Base-by-base conservation (phyloP, 2,888 invertebrate genomes). In the Cancer borealis region DNA sequence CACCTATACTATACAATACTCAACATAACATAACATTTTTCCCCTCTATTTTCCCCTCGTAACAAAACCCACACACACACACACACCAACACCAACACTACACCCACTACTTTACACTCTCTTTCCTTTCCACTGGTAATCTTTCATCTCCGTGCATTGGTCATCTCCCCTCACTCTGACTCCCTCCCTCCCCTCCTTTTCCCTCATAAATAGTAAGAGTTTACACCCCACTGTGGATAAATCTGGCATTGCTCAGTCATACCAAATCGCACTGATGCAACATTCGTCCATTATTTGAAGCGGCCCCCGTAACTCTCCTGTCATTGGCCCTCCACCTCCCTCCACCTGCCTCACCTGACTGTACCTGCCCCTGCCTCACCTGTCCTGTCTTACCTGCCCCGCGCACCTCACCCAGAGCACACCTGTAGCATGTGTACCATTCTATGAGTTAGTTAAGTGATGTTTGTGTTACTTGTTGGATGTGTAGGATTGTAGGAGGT, bases 201-300 rank as follows among this genome's bases (percentile, higher is more conserved):
- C 17, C 46, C 4, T 46, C 91, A 73, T 91, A 66, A 88, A 91
- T 39, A 46, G 91, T 39, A 45, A 21, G 39, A 66, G 66, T 91
- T 91, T 91, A 91, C 91, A 66, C 66, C 91, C 21, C 66, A 66
- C 66, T 91, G 66, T 66, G 91, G 91, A 91, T 91, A 91, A 91
- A 91, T 91, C 91, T 66, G 73, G 21, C 91, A 66, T 91, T 66
- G 91, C 66, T 66, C 91, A 45, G 91, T 46, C 45, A 73, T 39
- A 45, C 39, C 66, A 91, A 91, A 91, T 91, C 91, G 39, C 91
- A 91, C 73, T 91, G 73, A 91, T 73, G 91, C 66, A 91, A 39
- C 45, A 39, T 66, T n/a, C 21, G 60, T 39, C 73, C 91, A 91
- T 91, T 91, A 91, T 39, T 66, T 66, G n/a, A 45, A n/a, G 91